phyloP scores from a whole-genome alignment of 2,113 vertebrate genomes.

The Sander vitreus region DNA sequence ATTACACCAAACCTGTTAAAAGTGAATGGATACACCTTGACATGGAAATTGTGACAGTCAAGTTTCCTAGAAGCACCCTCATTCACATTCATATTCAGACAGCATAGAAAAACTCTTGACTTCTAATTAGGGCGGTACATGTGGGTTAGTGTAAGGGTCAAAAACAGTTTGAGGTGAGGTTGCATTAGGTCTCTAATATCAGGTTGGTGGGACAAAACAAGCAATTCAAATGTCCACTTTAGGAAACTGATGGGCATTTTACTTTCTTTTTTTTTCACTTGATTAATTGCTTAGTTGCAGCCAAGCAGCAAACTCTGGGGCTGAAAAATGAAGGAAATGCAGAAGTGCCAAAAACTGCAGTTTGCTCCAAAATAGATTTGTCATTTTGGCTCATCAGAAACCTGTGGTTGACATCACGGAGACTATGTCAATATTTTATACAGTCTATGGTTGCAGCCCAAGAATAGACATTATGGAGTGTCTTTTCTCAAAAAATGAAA shows the following conservation, averaged over 20 bases:
- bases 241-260: neutral
- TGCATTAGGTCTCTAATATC: neutral
- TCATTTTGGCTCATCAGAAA: too few species aligned
- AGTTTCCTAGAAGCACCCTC: neutral
- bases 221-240: neutral
- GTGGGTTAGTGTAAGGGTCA: neutral
- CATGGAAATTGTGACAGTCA: neutral
- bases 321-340: too few species aligned
- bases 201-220: neutral
- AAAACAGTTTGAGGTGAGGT: neutral
- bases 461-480: neutral
- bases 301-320: too few species aligned
- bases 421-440: too few species aligned
- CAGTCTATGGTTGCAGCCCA: too few species aligned
- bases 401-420: too few species aligned
- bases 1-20: neutral
- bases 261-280: neutral
- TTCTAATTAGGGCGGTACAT: neutral
- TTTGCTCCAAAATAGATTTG: too few species aligned
- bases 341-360: too few species aligned
- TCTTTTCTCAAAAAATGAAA: neutral
- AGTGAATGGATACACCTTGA: constrained; percentile 18
- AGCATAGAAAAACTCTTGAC: neutral
- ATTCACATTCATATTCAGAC: constrained; percentile 1
- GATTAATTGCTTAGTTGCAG: neutral